Evolutionary conservation across 1,140 invertebrate genomes (phyloP), one percentile per base, ranked within the genome.

Genomic region (Euschistus heros): DNA sequence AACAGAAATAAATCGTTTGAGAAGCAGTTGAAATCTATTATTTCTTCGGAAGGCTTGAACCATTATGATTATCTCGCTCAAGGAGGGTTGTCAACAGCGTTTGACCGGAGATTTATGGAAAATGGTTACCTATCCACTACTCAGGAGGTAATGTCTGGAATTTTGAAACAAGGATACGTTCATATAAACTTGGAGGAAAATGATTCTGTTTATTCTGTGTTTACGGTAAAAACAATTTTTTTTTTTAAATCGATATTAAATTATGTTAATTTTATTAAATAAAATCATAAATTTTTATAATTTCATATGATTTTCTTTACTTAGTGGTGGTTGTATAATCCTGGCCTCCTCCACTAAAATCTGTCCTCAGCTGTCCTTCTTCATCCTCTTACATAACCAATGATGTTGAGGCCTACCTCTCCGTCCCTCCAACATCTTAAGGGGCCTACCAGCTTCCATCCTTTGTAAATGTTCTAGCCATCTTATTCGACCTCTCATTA

Each of bases 161-260:
- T 92, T 3, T 73, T 91, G 1, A 92, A 91, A 73, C 77, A 86
- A 26, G 88, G 87, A 18, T 77, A 81, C 0, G 88, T 92, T 13
- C 84, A 91, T 73, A 80, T 91, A 14, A 75, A 86, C 24, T 63
- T 91, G 5, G 76, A 84, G 30, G 80, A 79, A 14, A 72, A 78
- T 0, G 73, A 76, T 0, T 70, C 80, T 2, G 71, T 79, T 37
- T 72, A 83, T 14, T 73, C 76, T 8, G 66, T 85, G 2, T 80
- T 85, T 20, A 76, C 67, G 15, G 72, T 73, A 47, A 71, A 68
- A n/a, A n/a, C n/a, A 66, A 47, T 50, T 63, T 8, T 20, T 61
- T 15, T 37, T 47, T 20, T 63, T 0, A 44, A 30, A 30, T 30
- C n/a, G n/a, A n/a, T n/a, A n/a, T n/a, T n/a, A n/a, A n/a, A n/a